Evolutionary conservation across 2,113 vertebrate species (phyloP).

Genomic region (Gopherus flavomarginatus): DNA sequence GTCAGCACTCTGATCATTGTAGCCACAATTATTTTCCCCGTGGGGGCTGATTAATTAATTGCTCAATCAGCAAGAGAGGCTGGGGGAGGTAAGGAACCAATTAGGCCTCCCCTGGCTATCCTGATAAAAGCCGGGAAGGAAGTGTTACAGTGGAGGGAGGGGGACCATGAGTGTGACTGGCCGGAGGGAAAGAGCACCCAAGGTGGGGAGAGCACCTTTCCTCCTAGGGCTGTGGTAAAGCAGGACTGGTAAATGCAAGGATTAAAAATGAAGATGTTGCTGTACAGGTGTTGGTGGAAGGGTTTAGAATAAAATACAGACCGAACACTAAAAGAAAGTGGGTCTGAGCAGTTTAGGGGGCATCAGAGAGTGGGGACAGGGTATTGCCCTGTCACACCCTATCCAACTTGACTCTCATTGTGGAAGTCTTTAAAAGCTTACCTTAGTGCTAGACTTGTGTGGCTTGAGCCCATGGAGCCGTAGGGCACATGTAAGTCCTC

Average conservation of each 20-base stretch:
- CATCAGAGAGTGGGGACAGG: background rate
- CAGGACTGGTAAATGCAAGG: background rate
- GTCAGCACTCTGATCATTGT: background rate
- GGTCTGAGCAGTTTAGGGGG: background rate
- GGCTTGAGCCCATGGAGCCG: background rate
- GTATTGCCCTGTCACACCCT: background rate
- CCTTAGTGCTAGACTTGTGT: background rate
- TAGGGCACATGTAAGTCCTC: background rate
- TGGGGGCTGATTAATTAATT: background rate
- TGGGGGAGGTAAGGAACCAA: background rate
- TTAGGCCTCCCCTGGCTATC: background rate
- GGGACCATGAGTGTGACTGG: no score
- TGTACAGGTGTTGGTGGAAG: background rate
- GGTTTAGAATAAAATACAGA: background rate
- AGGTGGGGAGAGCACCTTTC: no score
- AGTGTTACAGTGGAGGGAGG: background rate
- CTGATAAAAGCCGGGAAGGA: background rate
- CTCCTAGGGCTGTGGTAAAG: background rate
- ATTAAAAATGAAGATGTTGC: background rate
- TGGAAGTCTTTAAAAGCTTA: background rate
- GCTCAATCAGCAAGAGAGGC: background rate
- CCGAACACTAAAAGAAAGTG: background rate
- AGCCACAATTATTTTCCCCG: background rate
- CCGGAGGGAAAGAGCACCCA: background rate
- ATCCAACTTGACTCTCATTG: background rate